Percentiles rank a stretch among this genome's conserved stretches.
Evolutionary conservation across 2,797 vertebrate species (phyloP).

Genomic region (Rhabdophis nuchalis): DNA sequence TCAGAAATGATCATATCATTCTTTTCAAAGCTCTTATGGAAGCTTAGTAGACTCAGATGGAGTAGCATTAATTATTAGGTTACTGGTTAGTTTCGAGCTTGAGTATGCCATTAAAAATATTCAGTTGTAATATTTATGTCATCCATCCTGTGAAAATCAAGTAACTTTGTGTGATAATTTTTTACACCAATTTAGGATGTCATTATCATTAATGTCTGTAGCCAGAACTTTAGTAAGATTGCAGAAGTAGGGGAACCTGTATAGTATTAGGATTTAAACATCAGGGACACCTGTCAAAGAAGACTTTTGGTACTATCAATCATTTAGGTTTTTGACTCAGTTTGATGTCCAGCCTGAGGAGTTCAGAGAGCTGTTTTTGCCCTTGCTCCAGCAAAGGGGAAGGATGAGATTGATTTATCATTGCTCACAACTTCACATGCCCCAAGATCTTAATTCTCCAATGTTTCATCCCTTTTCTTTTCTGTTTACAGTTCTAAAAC

Average conservation of each 20-base stretch:
- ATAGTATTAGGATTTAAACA: not conserved
- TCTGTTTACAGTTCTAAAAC: not conserved
- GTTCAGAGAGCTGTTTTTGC: not conserved
- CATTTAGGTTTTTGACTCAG: not conserved
- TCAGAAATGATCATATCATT: not conserved
- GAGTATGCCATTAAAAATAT: slow-evolving; percentile 28
- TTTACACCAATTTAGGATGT: not conserved
- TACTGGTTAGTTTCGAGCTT: not conserved
- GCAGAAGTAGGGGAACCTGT: slow-evolving; percentile 1
- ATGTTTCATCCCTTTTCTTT: not conserved
- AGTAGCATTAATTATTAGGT: not conserved
- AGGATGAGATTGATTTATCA: not conserved
- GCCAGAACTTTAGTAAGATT: not conserved
- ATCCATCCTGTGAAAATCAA: slow-evolving; percentile 22
- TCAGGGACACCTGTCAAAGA: not conserved
- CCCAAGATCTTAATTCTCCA: not conserved
- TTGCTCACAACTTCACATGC: not conserved
- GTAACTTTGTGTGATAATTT: slow-evolving; percentile 6
- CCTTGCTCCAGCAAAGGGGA: not conserved
- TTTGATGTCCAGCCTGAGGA: not conserved
- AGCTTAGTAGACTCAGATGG: not conserved
- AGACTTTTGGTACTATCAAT: not conserved
- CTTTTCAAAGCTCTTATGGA: not conserved
- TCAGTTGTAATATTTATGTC: slow-evolving; percentile 37
- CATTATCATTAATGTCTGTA: slow-evolving; percentile 14